Base-by-base conservation (phyloP, 2,888 invertebrate genomes). In the Lysandra coridon region DNA sequence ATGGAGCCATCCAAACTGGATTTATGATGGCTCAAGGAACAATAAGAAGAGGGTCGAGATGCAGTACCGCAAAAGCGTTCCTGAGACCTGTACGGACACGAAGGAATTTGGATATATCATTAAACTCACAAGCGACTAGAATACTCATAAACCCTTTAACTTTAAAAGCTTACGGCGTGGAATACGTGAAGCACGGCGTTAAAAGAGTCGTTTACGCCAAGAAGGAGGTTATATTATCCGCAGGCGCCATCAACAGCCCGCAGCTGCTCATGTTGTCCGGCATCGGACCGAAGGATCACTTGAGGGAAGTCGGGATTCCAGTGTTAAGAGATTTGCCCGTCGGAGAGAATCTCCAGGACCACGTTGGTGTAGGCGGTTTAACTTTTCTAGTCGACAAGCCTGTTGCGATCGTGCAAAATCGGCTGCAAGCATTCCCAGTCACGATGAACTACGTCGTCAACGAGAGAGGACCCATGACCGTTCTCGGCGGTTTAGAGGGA, bases 221-320 rank as follows among this genome's bases (percentile, higher is more conserved):
- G 79, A 97, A 97, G 85, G 98, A 98, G 89, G 96, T 99, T 0
- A 97, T 99, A 77, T 87, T 99, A 64, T 97, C 98, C 14, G 98
- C 98, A 0, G 99, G 99, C 0, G 96, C 99, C 0, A 97, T 99
- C 49, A 99, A 99, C 87, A 97, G 97, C 14, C 98, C 99, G 0
- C 99, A 99, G 87, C 92, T 99, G 78, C 92, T 99, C 81, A 98
- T 99, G 98, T 90, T 99, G 0, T 98, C 98, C 0, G 99, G 99
- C 0, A 95, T 98, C 78, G 97, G 97, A 0, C 97, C 98, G 0
- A 93, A 95, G 79, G 91, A 96, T 17, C 97, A 98, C 84, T 92
- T 98, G 14, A 90, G 92, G 81, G 94, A 96, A 75, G 93, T 97
- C 0, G 97, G 97, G 4, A 97, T 98, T 76, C 96, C 96, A 7